Conservation (phyloP, 1,140 invertebrate species). For the Choristoneura fumiferana region DNA sequence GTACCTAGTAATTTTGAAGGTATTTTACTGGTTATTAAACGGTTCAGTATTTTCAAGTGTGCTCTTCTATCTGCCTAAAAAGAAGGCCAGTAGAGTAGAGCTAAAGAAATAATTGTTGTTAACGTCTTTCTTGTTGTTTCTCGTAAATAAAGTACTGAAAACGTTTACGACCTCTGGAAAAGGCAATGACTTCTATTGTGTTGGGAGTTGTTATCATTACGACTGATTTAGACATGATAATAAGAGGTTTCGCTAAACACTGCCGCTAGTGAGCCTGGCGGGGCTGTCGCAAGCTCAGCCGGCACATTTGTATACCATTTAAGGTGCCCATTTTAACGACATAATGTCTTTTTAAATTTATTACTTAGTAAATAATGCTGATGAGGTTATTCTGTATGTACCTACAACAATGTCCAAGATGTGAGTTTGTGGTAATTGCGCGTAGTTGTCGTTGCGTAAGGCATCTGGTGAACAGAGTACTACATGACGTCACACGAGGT, state of each 20-base stretch:
- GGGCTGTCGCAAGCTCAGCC: background rate
- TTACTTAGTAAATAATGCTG: background rate
- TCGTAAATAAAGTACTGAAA: slow-evolving; percentile 4
- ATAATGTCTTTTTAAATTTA: slow-evolving; percentile 13
- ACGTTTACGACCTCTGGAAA: background rate
- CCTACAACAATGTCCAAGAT: background rate
- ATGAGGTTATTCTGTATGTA: slow-evolving; percentile 9
- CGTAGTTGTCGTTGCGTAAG: slow-evolving; percentile 45
- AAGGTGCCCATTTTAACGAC: slow-evolving; percentile 15
- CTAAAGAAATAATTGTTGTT: too few species aligned
- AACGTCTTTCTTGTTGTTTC: background rate
- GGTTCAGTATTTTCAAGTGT: too few species aligned
- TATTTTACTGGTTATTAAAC: too few species aligned
- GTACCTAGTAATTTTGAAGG: too few species aligned
- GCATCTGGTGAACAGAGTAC: slow-evolving; percentile 29
- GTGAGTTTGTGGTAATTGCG: slow-evolving; percentile 9
- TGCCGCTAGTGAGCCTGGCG: background rate
- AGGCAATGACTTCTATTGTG: slow-evolving; percentile 17
- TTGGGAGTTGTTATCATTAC: slow-evolving; percentile 12
- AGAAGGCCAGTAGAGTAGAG: too few species aligned
- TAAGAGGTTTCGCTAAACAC: slow-evolving; percentile 25
- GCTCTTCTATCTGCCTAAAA: too few species aligned
- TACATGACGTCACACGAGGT: slow-evolving; percentile 57
- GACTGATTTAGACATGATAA: slow-evolving; percentile 18
- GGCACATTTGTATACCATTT: slow-evolving; percentile 7